phyloP scores from a whole-genome alignment of 2,888 invertebrate species.

The Suillia variegata region DNA sequence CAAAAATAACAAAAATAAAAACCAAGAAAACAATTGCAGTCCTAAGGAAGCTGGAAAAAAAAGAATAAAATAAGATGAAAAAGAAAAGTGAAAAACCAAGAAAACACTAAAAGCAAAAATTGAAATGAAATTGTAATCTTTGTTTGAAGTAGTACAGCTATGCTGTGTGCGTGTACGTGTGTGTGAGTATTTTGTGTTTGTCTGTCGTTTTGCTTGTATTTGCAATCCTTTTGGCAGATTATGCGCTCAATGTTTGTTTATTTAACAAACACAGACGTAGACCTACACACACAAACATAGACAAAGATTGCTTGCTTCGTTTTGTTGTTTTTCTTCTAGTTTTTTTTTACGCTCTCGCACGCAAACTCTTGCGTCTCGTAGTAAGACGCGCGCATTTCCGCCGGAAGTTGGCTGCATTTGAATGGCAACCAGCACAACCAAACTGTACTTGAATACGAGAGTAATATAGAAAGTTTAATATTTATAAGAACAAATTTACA shows the following conservation, averaged over 20 bases:
- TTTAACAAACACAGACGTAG: constrained; percentile 2
- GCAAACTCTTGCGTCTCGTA: neutral
- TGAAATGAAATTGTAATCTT: neutral
- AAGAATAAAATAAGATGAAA: neutral
- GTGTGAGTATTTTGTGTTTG: neutral
- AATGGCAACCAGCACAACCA: too few species aligned
- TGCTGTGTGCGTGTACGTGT: neutral
- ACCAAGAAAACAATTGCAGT: neutral
- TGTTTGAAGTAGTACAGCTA: neutral
- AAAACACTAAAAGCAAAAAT: neutral
- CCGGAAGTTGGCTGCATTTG: constrained; percentile 3
- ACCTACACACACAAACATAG: neutral
- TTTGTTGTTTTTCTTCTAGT: neutral
- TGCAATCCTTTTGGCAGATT: neutral
- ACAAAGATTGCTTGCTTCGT: neutral
- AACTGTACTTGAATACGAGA: too few species aligned
- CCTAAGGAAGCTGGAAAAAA: neutral
- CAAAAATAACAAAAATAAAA: neutral
- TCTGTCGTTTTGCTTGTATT: neutral
- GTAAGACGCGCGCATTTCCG: neutral
- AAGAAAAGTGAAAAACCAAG: neutral
- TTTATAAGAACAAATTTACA: too few species aligned
- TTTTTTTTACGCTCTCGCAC: too few species aligned
- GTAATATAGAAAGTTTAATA: too few species aligned
- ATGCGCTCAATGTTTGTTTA: neutral